Evolutionary conservation across 35 echinoderm and acorn worm genomes (phyloP), one percentile per base, ranked within the genome.

Genomic region (Apostichopus parvimensis): DNA sequence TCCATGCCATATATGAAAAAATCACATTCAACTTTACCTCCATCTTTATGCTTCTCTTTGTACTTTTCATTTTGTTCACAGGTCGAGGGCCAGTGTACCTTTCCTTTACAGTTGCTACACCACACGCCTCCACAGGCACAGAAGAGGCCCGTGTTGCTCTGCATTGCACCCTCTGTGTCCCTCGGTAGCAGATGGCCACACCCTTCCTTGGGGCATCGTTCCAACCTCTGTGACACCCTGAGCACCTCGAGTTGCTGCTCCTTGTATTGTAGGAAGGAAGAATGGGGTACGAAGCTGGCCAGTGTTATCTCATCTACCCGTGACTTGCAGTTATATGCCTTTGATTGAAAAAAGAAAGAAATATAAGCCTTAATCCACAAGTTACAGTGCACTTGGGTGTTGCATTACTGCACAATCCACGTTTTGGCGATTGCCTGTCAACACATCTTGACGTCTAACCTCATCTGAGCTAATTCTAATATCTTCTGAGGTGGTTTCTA

Each of bases 61-160:
- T 98, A 98, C 1, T 57, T 54, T 24, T 79, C 75, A 76, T 95
- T 95, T 58, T 98, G 96, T 72, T 91, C 54, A 88, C 96, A 98
- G 20, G 94, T 75, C 73, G 96, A 95, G 18, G 96, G 96, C 96
- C 96, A 98, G 78, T 98, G 96, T 22, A 87, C 92, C 57, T 92
- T 93, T 21, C 92, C 94, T 73, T 83, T 92, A 87, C 96, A 98
- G 9, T 13, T 15, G 11, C 89, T 85, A 75, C 96, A 98, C 96
- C 96, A 98, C 20, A 91, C 79, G 18, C 89, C 78, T 60, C 96
- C 96, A 90, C 96, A 98, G 11, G 86, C 87, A 91, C 96, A 98
- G n/a, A 76, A 65, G 10, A 98, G 65, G 7, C 26, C 77, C 13
- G 20, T 17, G 54, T 26, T 45, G 10, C 8, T 5, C 4, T 45